Evolutionary conservation across 2,888 invertebrate species (phyloP).

Genomic region (Cryptocephalus primarius): DNA sequence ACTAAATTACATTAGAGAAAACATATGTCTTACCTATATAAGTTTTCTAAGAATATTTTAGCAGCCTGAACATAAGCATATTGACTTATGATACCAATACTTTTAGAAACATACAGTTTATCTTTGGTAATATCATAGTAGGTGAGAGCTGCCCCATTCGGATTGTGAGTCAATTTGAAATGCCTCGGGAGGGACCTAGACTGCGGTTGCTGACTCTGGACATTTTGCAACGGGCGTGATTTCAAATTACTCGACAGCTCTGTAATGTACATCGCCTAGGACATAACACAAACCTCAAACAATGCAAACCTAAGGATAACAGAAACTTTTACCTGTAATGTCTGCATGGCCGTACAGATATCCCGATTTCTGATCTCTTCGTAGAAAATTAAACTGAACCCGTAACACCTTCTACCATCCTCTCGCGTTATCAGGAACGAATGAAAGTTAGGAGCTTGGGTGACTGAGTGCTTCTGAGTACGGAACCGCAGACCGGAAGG

Average conservation of each 20-base stretch:
- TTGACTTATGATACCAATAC: conserved; percentile 82
- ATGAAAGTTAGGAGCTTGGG: conserved; percentile 79
- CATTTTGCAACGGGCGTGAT: conserved; percentile 49
- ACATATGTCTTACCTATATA: conserved; percentile 64
- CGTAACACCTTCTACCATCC: conserved; percentile 90
- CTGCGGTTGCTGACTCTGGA: conserved; percentile 50
- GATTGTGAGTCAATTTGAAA: conserved; percentile 66
- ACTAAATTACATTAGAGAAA: not conserved
- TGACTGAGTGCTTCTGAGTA: conserved; percentile 78
- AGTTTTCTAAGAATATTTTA: conserved; percentile 74
- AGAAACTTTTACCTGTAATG: conserved; percentile 57
- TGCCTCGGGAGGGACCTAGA: conserved; percentile 82
- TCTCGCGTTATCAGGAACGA: conserved; percentile 95
- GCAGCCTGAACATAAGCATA: conserved; percentile 83
- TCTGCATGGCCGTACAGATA: conserved; percentile 93
- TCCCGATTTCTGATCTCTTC: conserved; percentile 89
- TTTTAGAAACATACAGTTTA: conserved; percentile 89
- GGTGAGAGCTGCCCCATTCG: conserved; percentile 61
- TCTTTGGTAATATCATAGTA: conserved; percentile 92
- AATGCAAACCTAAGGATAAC: not conserved
- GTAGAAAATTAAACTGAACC: conserved; percentile 90
- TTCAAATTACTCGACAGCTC: conserved; percentile 76
- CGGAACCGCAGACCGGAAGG: conserved; percentile 91
- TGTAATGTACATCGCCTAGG: conserved; percentile 79
- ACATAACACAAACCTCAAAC: conserved; percentile 8